Evolutionary conservation across 64 coral and sea anemone species (phyloP).

Genomic region (Actinia tenebrosa): DNA sequence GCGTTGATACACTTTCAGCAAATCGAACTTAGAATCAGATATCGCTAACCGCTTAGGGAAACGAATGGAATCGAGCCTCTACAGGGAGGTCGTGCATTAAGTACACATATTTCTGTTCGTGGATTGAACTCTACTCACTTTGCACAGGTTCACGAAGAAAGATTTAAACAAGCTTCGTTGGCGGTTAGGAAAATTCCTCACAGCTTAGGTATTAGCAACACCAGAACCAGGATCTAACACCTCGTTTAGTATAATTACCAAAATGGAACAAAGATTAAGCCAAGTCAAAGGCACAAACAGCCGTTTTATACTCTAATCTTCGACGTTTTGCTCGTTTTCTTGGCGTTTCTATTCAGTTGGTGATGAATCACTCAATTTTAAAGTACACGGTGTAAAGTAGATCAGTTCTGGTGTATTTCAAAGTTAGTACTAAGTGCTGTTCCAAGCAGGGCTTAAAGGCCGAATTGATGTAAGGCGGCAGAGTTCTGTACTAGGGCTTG

Average conservation of each 20-base stretch:
- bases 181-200: not conserved
- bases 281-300: not conserved
- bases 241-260: not conserved
- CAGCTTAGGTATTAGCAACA: not conserved
- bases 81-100: not conserved
- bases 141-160: not conserved
- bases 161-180: not conserved
- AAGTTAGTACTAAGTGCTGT: not conserved
- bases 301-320: not conserved
- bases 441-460: not conserved
- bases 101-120: not conserved
- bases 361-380: not conserved
- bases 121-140: not conserved
- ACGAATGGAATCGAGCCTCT: not conserved
- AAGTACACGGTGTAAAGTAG: not conserved
- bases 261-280: not conserved
- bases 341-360: not conserved
- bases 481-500: not conserved
- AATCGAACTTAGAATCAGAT: slow-evolving; percentile 12
- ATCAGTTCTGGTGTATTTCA: not conserved
- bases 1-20: not conserved
- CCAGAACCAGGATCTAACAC: not conserved
- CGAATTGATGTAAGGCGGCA: not conserved
- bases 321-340: no score
- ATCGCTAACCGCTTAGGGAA: slow-evolving; percentile 1